Evolutionary conservation across 1,140 invertebrate genomes (phyloP).

Genomic region (Phenacoccus solenopsis): DNA sequence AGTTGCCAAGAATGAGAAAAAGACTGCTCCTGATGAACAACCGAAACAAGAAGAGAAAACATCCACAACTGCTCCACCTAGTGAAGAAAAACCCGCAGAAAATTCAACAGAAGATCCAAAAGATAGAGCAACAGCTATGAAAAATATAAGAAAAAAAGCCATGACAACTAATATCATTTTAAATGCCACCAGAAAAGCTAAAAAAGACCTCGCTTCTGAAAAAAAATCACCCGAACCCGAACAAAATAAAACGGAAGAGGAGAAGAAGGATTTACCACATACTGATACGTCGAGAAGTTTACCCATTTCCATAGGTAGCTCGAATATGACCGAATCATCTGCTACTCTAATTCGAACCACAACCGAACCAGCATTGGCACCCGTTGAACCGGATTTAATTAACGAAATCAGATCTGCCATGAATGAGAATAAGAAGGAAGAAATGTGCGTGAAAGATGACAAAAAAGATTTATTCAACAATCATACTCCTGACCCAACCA

Average conservation of each 20-base stretch:
- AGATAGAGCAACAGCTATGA: not conserved
- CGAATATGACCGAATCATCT: not conserved
- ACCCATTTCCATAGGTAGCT: not conserved
- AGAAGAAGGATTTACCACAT: not conserved
- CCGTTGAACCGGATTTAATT: not conserved
- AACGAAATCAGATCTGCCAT: not conserved
- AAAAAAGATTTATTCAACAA: not conserved
- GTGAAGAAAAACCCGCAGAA: not conserved
- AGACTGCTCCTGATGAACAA: not conserved
- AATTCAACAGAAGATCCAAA: not conserved
- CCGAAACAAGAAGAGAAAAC: not conserved
- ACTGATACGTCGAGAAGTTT: slow-evolving; percentile 1
- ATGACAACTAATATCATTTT: not conserved
- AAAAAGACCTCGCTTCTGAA: not conserved
- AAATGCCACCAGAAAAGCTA: not conserved
- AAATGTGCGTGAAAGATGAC: not conserved
- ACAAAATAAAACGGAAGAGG: not conserved
- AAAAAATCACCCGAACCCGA: not conserved
- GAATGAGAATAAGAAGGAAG: not conserved
- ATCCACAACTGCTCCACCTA: not conserved
- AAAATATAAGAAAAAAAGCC: not conserved
- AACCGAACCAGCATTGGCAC: not conserved
- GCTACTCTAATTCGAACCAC: not conserved
- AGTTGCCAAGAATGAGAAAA: not conserved
- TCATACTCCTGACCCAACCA: not conserved